phyloP scores from a whole-genome alignment of 2,888 invertebrate species.

The Tridacna gigas region DNA sequence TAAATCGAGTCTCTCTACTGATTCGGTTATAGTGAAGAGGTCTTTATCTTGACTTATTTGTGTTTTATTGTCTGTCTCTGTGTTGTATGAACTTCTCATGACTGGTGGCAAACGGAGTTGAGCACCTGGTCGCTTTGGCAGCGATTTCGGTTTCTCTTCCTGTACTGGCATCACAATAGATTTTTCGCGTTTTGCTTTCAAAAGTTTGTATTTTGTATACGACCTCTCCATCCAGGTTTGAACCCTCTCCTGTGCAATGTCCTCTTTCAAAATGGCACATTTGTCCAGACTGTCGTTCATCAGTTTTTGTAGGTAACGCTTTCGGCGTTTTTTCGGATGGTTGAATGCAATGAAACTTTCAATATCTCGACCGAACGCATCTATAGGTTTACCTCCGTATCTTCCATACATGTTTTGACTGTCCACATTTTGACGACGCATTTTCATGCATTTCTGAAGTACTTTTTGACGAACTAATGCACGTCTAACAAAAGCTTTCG shows the following conservation, averaged over 20 bases:
- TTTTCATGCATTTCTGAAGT: conserved; percentile 73
- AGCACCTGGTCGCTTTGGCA: not conserved
- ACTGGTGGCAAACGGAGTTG: conserved; percentile 47
- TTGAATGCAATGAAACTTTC: conserved; percentile 70
- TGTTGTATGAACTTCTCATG: conserved; percentile 48
- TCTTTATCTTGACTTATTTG: not conserved
- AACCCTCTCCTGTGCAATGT: conserved; percentile 50
- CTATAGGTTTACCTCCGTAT: conserved; percentile 74
- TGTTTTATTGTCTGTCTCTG: conserved; percentile 1
- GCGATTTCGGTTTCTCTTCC: conserved; percentile 32
- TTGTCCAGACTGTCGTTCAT: conserved; percentile 67
- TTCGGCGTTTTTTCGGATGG: conserved; percentile 71
- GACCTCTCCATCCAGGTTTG: conserved; percentile 64
- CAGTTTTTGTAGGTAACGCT: conserved; percentile 66
- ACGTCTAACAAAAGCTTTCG: conserved; percentile 67
- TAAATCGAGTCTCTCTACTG: conserved; percentile 26
- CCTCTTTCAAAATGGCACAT: conserved; percentile 67
- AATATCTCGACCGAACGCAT: conserved; percentile 71
- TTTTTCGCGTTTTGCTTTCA: conserved; percentile 50
- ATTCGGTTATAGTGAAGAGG: conserved; percentile 23
- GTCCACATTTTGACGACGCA: conserved; percentile 61
- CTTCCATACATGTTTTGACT: conserved; percentile 54
- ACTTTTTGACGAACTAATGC: conserved; percentile 70
- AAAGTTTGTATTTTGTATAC: conserved; percentile 58
- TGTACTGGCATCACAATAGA: conserved; percentile 43